These are phyloP conservation scores for Blastobasis adustella DNA, from an alignment of 2,888 invertebrate genomes.

Conservation along the genomic window DNA sequence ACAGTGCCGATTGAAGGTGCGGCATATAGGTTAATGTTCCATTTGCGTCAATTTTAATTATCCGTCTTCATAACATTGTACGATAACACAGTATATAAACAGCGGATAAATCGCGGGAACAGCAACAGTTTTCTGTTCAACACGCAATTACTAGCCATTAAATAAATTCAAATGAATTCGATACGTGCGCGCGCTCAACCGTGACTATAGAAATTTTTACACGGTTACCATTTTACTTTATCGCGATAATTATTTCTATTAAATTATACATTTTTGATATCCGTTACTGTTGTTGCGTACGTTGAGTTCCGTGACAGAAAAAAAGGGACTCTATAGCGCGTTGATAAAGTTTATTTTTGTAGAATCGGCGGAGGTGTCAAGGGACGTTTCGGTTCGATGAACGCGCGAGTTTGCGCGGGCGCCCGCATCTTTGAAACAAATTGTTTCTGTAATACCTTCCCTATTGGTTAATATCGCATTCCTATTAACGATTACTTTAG, in stretches of 20 bases:
- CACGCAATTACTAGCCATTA: no score
- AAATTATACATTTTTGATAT: conserved; percentile 31
- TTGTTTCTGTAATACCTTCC: conserved; percentile 58
- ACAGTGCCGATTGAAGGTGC: no score
- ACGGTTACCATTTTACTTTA: conserved; percentile 30
- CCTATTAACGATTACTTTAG: conserved; percentile 48
- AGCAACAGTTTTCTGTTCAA: no score
- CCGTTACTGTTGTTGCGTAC: not conserved
- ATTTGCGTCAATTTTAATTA: no score
- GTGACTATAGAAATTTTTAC: conserved; percentile 34
- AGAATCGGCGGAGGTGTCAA: conserved; percentile 15
- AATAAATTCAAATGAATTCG: conserved; percentile 15
- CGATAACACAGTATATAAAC: no score
- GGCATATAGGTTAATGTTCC: no score
- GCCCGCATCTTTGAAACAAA: conserved; percentile 60
- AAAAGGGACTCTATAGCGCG: conserved; percentile 11
- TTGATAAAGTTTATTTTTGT: conserved; percentile 28
- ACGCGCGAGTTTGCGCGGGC: conserved; percentile 39
- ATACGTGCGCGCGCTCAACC: conserved; percentile 22
- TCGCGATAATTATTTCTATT: conserved; percentile 46
- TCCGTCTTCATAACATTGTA: no score
- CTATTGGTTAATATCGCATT: conserved; percentile 62
- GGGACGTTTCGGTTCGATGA: conserved; percentile 17
- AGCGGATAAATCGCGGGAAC: no score
- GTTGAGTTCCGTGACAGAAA: no score